Evolutionary conservation across 1,140 invertebrate species (phyloP).

Genomic region (Temnothorax nylanderi): DNA sequence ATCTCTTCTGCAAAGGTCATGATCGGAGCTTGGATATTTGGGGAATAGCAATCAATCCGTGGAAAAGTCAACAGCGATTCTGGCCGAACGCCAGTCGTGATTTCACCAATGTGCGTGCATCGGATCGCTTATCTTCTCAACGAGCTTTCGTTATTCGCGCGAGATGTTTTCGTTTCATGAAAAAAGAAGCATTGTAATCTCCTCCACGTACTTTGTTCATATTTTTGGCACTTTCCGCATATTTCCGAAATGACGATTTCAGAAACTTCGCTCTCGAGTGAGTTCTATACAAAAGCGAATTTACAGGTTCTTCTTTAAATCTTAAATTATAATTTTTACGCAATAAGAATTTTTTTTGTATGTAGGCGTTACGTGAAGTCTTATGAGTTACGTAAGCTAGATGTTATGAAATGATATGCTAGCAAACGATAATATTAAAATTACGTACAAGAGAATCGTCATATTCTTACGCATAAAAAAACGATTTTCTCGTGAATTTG

Average conservation of each 20-base stretch:
- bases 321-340: not conserved
- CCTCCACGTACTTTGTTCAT: not conserved
- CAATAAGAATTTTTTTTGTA: not conserved
- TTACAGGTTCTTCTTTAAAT: not conserved
- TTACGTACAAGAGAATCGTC: not conserved
- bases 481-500: not conserved
- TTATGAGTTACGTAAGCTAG: not conserved
- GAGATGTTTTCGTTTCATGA: conserved; percentile 42
- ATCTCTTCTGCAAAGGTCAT: conserved; percentile 17
- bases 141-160: conserved; percentile 31
- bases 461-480: not conserved
- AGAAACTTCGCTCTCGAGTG: not conserved
- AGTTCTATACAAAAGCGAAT: not conserved
- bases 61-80: conserved; percentile 52
- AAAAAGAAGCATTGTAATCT: not conserved
- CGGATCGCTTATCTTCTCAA: conserved; percentile 44
- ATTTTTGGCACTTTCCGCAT: not conserved
- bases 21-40: conserved; percentile 33
- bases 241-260: not conserved
- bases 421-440: not conserved
- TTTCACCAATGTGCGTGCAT: conserved; percentile 63
- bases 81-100: conserved; percentile 64
- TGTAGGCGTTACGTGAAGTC: not conserved
- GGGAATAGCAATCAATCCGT: conserved; percentile 1
- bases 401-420: not conserved